Conservation (phyloP, 2,888 invertebrate species). For the Dendrolimus pini region DNA sequence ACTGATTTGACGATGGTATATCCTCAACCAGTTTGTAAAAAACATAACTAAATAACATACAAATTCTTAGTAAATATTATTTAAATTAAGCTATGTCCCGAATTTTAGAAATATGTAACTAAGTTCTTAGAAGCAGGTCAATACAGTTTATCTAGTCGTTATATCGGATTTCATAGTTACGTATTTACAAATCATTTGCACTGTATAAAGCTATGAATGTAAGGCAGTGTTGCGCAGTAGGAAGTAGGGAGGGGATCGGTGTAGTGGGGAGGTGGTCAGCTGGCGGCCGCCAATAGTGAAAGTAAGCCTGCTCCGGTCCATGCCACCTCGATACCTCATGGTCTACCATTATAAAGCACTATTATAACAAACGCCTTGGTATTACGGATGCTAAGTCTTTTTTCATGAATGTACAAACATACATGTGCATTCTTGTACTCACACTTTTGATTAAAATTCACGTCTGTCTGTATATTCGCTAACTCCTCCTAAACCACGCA, state of each 20-base stretch:
- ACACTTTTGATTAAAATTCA: too few species aligned
- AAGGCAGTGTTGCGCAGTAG: constrained; percentile 60
- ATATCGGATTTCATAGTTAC: not conserved
- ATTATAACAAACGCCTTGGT: constrained; percentile 6
- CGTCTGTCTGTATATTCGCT: too few species aligned
- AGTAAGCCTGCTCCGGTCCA: constrained; percentile 56
- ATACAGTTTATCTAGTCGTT: not conserved
- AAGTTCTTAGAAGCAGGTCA: not conserved
- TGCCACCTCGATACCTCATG: constrained; percentile 16
- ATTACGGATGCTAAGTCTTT: not conserved
- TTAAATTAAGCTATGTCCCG: too few species aligned
- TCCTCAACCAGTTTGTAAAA: too few species aligned
- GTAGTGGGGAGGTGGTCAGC: constrained; percentile 42
- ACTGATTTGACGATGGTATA: too few species aligned
- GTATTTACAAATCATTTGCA: not conserved
- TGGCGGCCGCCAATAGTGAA: constrained; percentile 73
- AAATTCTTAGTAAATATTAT: too few species aligned
- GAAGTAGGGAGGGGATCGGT: constrained; percentile 21
- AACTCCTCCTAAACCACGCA: too few species aligned
- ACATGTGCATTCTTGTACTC: too few species aligned
- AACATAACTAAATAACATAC: too few species aligned
- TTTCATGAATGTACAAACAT: not conserved
- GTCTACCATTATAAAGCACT: constrained; percentile 6
- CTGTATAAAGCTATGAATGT: constrained; percentile 40
- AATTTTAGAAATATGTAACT: too few species aligned